These are phyloP conservation scores for Notarius lentiginosus DNA, from an alignment of 2,113 vertebrate genomes.

Conservation along the genomic window DNA sequence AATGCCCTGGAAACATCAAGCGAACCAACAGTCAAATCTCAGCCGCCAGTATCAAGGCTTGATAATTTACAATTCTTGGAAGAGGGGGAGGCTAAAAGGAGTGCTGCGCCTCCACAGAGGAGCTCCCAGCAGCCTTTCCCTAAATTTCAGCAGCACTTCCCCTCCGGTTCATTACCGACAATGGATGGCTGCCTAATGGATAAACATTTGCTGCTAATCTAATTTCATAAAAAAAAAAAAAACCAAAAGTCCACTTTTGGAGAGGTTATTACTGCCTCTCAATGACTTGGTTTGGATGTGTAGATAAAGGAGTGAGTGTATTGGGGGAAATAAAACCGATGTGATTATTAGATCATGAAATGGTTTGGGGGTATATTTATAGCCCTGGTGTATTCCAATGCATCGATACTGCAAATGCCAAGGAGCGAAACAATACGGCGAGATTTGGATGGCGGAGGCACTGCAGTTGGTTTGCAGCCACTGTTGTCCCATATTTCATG, in stretches of 20 bases:
- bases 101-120: slow-evolving; percentile 70
- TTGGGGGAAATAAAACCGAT: slow-evolving; percentile 55
- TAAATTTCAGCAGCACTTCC: slow-evolving; percentile 69
- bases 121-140: slow-evolving; percentile 71
- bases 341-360: slow-evolving; percentile 39
- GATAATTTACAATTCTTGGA: slow-evolving; percentile 72
- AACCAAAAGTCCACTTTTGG: slow-evolving; percentile 72
- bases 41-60: slow-evolving; percentile 79
- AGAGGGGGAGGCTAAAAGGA: slow-evolving; percentile 67
- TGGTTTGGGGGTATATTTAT: slow-evolving; percentile 18
- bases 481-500: slow-evolving; percentile 75
- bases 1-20: slow-evolving; percentile 97
- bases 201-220: slow-evolving; percentile 75
- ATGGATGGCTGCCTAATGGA: slow-evolving; percentile 77
- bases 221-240: slow-evolving; percentile 70
- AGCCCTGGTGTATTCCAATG: slow-evolving; percentile 13
- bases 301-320: slow-evolving; percentile 28
- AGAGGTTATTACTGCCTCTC: slow-evolving; percentile 60
- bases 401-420: slow-evolving; percentile 18
- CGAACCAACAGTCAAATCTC: slow-evolving; percentile 92
- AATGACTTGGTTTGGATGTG: slow-evolving; percentile 10
- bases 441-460: slow-evolving; percentile 70
- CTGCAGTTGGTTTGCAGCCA: slow-evolving; percentile 77
- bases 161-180: slow-evolving; percentile 78
- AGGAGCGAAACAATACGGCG: slow-evolving; percentile 67